These are phyloP conservation scores for Geophilus truncorum DNA, from an alignment of 2,888 invertebrate species.

Conservation along the genomic window DNA sequence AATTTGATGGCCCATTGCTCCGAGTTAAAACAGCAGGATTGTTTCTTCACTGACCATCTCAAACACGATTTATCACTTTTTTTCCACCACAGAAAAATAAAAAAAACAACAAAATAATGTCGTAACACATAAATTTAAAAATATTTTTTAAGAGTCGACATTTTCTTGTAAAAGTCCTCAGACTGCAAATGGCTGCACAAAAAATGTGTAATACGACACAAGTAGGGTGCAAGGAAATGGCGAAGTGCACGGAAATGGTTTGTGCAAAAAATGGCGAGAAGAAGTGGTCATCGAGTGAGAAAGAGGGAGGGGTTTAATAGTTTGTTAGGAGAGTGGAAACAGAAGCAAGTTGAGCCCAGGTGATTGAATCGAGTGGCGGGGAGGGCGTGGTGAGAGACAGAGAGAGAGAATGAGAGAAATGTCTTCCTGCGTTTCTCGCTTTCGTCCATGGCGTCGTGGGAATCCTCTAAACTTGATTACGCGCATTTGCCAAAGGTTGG, in stretches of 20 bases:
- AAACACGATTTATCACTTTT: no score
- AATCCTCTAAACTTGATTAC: slow-evolving; percentile 23
- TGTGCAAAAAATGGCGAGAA: not conserved
- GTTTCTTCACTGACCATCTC: no score
- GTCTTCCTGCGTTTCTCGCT: not conserved
- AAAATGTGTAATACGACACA: not conserved
- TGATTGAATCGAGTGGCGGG: slow-evolving; percentile 13
- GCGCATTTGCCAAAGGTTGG: not conserved
- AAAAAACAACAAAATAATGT: no score
- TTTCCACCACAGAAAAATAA: no score
- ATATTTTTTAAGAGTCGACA: no score
- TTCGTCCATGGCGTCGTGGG: not conserved
- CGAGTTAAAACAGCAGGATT: not conserved
- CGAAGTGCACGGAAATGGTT: slow-evolving; percentile 4
- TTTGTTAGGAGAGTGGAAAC: slow-evolving; percentile 19
- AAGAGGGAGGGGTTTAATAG: not conserved
- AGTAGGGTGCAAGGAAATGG: not conserved
- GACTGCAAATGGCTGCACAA: not conserved
- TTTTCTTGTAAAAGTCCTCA: no score
- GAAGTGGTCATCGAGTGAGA: slow-evolving; percentile 21
- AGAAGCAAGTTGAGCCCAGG: slow-evolving; percentile 1
- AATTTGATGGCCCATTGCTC: not conserved
- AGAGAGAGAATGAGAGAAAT: not conserved
- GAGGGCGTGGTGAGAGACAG: no score
- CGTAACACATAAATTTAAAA: no score